Conservation (phyloP, 2,888 invertebrate genomes). For the Tiliacea aurago region DNA sequence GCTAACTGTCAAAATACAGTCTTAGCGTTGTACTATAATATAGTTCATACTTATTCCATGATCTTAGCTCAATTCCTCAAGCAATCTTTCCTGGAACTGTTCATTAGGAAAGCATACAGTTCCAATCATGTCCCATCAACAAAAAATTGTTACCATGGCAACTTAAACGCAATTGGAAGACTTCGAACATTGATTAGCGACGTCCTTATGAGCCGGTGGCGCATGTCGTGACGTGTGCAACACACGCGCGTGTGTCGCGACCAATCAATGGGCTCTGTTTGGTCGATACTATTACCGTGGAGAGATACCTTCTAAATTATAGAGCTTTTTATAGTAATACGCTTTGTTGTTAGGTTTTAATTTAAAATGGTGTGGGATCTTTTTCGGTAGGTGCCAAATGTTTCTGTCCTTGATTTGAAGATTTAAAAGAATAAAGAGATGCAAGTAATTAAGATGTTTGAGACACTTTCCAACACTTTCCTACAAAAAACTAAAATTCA, state of each 20-base stretch:
- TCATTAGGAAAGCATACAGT: not conserved
- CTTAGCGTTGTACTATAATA: too few species aligned
- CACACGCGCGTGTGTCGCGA: constrained; percentile 29
- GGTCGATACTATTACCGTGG: constrained; percentile 62
- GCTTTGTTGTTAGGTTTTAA: not conserved
- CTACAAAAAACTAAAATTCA: too few species aligned
- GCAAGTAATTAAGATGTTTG: not conserved
- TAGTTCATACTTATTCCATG: not conserved
- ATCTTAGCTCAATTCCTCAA: not conserved
- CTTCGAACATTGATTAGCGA: constrained; percentile 53
- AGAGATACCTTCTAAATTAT: constrained; percentile 44
- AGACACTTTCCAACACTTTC: too few species aligned
- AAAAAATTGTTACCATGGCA: constrained; percentile 33
- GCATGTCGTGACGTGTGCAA: constrained; percentile 59
- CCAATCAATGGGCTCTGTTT: constrained; percentile 58
- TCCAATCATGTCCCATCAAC: not conserved
- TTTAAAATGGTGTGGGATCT: not conserved
- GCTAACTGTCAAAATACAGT: not conserved
- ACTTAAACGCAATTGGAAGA: constrained; percentile 36
- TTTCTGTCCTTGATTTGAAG: not conserved
- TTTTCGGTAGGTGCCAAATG: not conserved
- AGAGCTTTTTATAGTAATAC: constrained; percentile 23
- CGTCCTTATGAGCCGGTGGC: constrained; percentile 48
- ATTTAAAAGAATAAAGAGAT: too few species aligned
- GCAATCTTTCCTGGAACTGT: not conserved